Base-by-base conservation (phyloP, 2,797 vertebrate genomes). In the Cirrhinus molitorella region DNA sequence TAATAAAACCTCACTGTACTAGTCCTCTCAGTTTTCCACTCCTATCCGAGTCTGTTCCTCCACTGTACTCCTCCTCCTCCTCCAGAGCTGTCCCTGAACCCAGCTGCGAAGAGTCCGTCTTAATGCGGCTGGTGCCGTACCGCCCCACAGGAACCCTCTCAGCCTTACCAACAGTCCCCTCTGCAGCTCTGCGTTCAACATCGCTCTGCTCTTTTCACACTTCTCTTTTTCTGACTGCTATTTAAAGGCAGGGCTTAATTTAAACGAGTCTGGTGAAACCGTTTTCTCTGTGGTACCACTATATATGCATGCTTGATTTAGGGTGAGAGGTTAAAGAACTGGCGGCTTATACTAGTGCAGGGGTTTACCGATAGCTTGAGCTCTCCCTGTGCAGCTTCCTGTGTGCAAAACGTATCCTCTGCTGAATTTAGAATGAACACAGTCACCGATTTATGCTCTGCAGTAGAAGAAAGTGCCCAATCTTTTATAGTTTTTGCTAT, bases 221-320 rank as follows among this genome's bases (percentile, higher is more conserved):
- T 94, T 95, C 94, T 95, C 92, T 88, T 94, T 94, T 94, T 93
- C 73, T 70, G 81, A 51, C 61, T 43, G 90, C 92, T 94, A 94
- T 94, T 95, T 93, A 88, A 89, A 93, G 88, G 9, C 68, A 74
- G 83, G 88, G 85, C 91, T 88, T 90, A 89, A 47, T 47, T 47
- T 55, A 76, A 47, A 55, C 57, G 37, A 67, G 63, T 23, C 89
- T 88, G 85, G 86, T 85, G 85, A 51, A 78, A 86, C 12, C 59
- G 21, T 85, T 74, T 34, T 85, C 77, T 55, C 40, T 28, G 28
- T 75, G 51, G 34, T 65, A 55, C 13, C 17, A 31, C 17, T 67
- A 17, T 23, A 13, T 43, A 5, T 23, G 6, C 55, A 8, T 0
- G 34, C 19, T 51, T 80, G 17, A 17, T 79, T 84, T 65, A 53